Percentiles rank a stretch among this genome's conserved stretches.
Conservation (phyloP, 1,140 invertebrate genomes). For the Alviniconcha marisindica region DNA sequence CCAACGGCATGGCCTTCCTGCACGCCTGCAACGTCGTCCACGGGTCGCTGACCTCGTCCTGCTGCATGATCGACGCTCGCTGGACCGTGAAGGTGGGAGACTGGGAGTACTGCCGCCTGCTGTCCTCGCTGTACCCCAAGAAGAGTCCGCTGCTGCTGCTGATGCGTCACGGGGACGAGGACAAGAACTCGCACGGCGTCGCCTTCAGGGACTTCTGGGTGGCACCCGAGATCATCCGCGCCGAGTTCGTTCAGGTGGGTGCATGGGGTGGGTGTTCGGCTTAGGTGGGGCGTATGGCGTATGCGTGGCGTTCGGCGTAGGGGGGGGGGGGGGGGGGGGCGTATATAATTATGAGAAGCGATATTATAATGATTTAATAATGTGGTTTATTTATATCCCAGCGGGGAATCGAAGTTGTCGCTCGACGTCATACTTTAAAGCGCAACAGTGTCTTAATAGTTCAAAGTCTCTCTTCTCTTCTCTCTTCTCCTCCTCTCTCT, state of each 20-base stretch:
- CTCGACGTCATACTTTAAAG: too few species aligned
- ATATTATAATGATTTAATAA: too few species aligned
- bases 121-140: not conserved
- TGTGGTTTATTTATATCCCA: too few species aligned
- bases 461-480: too few species aligned
- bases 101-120: conserved; percentile 35
- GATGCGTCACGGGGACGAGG: not conserved
- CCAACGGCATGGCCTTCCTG: conserved; percentile 61
- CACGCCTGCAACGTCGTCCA: conserved; percentile 60
- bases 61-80: conserved; percentile 62
- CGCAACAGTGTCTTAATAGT: too few species aligned
- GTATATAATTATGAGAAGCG: too few species aligned
- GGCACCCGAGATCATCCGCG: conserved; percentile 61
- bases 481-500: too few species aligned
- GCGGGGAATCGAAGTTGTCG: too few species aligned
- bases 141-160: conserved; percentile 25
- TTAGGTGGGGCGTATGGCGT: too few species aligned
- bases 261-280: too few species aligned
- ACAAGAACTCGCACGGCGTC: not conserved
- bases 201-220: conserved; percentile 55
- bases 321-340: too few species aligned
- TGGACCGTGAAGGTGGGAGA: conserved; percentile 64
- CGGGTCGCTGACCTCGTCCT: conserved; percentile 57
- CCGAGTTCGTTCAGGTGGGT: conserved; percentile 32
- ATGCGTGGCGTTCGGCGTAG: too few species aligned